phyloP scores from a whole-genome alignment of 2,888 invertebrate species.

The Megamerina dolium region DNA sequence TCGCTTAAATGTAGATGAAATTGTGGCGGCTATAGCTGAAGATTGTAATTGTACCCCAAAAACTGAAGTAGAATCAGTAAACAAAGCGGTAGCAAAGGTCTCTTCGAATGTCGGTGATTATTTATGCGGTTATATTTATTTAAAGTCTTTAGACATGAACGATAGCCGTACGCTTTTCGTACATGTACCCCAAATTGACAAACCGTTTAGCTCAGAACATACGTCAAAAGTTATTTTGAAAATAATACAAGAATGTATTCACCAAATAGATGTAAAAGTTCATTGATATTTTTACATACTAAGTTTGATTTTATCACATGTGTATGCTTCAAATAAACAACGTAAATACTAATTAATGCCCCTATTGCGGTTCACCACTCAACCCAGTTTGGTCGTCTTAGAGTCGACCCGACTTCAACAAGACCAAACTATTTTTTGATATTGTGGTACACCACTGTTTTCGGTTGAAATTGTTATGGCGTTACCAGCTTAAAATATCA shows the following conservation, averaged over 20 bases:
- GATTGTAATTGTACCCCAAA: constrained; percentile 29
- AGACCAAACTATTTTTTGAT: too few species aligned
- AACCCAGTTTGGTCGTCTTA: too few species aligned
- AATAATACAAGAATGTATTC: constrained; percentile 42
- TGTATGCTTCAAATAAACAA: too few species aligned
- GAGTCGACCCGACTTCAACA: too few species aligned
- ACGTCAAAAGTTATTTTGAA: constrained; percentile 52
- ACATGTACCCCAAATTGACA: constrained; percentile 66
- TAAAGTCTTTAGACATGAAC: constrained; percentile 62
- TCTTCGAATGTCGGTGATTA: constrained; percentile 53
- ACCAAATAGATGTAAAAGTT: constrained; percentile 28
- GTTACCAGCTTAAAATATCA: too few species aligned
- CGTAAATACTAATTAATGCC: too few species aligned
- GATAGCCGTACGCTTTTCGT: constrained; percentile 60
- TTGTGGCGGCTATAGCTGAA: constrained; percentile 41
- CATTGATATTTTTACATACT: too few species aligned
- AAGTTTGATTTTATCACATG: too few species aligned
- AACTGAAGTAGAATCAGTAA: background rate
- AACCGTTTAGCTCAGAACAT: constrained; percentile 57
- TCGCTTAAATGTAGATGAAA: constrained; percentile 46
- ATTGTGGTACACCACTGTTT: too few species aligned
- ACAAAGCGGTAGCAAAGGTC: constrained; percentile 18
- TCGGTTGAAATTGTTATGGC: too few species aligned
- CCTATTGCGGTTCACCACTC: too few species aligned
- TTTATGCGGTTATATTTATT: constrained; percentile 73